Conservation (phyloP, 2,797 vertebrate genomes). For the Dryobates pubescens region DNA sequence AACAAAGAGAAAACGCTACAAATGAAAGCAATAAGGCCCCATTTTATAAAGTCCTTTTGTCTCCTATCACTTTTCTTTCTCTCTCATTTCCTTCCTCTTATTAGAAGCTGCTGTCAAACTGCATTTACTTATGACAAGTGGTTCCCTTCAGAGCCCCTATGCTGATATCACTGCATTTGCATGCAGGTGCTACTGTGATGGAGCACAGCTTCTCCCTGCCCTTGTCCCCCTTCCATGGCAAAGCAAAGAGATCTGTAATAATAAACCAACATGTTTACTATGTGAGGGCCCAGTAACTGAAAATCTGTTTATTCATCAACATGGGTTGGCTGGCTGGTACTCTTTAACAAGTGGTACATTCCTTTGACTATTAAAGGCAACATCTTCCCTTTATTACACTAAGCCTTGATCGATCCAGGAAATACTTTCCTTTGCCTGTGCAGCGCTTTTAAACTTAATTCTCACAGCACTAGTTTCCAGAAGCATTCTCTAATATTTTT, state of each 20-base stretch:
- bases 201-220: neutral
- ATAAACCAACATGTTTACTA: neutral
- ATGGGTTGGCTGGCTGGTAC: neutral
- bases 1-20: conserved; percentile 55
- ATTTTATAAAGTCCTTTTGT: conserved; percentile 67
- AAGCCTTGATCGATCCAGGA: neutral
- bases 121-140: conserved; percentile 43
- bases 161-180: conserved; percentile 43
- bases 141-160: conserved; percentile 11
- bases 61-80: conserved; percentile 56
- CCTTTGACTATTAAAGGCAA: neutral
- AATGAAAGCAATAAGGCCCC: conserved; percentile 64
- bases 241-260: neutral
- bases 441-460: neutral
- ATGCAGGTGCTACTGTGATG: conserved; percentile 43
- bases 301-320: neutral
- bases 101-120: conserved; percentile 45
- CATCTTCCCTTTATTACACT: neutral
- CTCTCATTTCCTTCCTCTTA: conserved; percentile 60
- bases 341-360: neutral
- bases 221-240: neutral
- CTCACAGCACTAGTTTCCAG: neutral
- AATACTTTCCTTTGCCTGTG: neutral
- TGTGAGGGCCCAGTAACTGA: neutral
- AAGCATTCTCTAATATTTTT: neutral